Evolutionary conservation across 2,113 vertebrate species (phyloP), one percentile per base, ranked within the genome.

Genomic region (Eulemur macaco): DNA sequence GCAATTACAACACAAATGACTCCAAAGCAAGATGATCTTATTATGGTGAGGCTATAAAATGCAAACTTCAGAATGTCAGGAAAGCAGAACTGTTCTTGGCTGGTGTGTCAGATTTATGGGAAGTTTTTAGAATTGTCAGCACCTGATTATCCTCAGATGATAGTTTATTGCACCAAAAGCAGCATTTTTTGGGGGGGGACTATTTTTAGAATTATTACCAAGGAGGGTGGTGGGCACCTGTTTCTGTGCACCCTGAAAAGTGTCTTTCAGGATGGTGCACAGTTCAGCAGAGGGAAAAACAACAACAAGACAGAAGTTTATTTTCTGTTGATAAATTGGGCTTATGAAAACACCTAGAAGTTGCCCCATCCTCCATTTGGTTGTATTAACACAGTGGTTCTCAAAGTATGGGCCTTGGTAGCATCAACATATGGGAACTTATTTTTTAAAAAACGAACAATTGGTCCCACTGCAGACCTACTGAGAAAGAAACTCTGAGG

Each of bases 1-100:
- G 92, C 96, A 96, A 97, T 97, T 92, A 95, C 74, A 93, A 88
- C 83, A 87, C 69, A 96, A 81, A 95, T 81, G 94, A 93, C 69
- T 96, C 74, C 37, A 58, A 77, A 97, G 92, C 80, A 89, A 86
- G 86, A 94, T 73, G 89, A 89, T 97, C 89, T 86, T 78, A 83
- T 96, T 88, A 80, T 42, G 86, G 20, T 0, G 18, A 93, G 68
- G 37, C 78, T 78, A 91, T 96, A 94, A 98, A 96, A 97, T 29
- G 66, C 47, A 68, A 73, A 86, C 86, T 83, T 93, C 45, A 42
- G 86, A 25, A 80, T 85, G 92, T 84, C 69, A 84, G 78, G 47
- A 42, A 89, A 83, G 68, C 63, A 80, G 86, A 97, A 68, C 2
- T 0, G 2, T 9, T 83, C 82, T 45, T 68, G 64, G 89, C 89